Conservation (phyloP, 1,140 invertebrate species). For the Coelopa frigida region DNA sequence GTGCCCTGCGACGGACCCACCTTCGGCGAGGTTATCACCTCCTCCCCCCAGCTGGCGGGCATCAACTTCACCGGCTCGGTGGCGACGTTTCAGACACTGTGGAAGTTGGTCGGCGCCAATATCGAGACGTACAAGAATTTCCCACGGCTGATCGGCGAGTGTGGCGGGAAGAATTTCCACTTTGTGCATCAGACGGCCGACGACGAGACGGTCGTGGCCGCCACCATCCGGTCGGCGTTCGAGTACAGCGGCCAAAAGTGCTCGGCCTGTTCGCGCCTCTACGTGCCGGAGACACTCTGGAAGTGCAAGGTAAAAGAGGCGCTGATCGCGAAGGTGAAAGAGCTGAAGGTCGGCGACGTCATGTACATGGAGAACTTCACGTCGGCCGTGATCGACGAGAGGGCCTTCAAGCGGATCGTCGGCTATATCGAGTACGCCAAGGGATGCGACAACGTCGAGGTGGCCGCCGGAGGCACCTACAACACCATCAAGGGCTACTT, state of each 20-base stretch:
- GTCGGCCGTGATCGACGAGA: constrained; percentile 93
- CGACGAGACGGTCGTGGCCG: constrained; percentile 63
- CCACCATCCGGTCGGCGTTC: constrained; percentile 85
- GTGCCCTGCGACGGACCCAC: constrained; percentile 84
- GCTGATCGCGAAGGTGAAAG: constrained; percentile 37
- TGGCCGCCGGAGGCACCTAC: constrained; percentile 81
- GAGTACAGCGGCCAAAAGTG: constrained; percentile 98
- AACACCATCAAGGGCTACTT: constrained; percentile 86
- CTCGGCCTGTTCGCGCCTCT: constrained; percentile 93
- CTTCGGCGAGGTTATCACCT: constrained; percentile 84
- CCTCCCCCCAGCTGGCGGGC: constrained; percentile 74
- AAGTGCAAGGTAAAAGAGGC: constrained; percentile 32
- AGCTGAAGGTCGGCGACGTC: constrained; percentile 76
- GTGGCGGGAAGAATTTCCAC: constrained; percentile 98
- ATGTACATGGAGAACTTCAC: constrained; percentile 76
- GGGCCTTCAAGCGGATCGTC: constrained; percentile 80
- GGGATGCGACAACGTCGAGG: constrained; percentile 61
- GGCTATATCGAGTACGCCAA: constrained; percentile 85
- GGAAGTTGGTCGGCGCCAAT: constrained; percentile 86
- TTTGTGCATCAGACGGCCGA: constrained; percentile 90
- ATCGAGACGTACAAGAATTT: constrained; percentile 79
- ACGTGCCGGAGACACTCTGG: constrained; percentile 88
- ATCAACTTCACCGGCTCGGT: constrained; percentile 86
- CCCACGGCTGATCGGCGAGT: constrained; percentile 89
- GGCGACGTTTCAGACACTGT: constrained; percentile 79